phyloP scores from a whole-genome alignment of 1,140 invertebrate species.

The Penaeus japonicus region DNA sequence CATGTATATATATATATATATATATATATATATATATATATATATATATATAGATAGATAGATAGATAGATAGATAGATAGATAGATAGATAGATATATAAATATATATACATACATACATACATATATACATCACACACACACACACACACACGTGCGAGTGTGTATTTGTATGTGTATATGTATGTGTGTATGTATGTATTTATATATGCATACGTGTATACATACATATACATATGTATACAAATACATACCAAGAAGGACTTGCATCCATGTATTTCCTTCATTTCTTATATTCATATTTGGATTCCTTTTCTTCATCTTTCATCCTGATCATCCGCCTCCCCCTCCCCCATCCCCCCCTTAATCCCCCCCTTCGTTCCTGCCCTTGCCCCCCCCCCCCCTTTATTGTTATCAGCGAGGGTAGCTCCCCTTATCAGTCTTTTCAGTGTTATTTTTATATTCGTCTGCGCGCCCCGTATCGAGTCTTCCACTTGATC shows the following conservation, averaged over 20 bases:
- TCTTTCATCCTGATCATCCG: background rate
- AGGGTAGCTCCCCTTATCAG: background rate
- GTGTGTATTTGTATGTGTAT: background rate
- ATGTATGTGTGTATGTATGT: background rate
- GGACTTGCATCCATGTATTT: too few species aligned
- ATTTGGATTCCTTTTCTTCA: background rate
- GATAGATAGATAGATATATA: too few species aligned
- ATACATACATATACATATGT: background rate
- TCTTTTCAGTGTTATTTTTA: background rate
- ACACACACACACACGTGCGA: too few species aligned
- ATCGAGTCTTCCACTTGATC: slow-evolving; percentile 7
- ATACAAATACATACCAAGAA: too few species aligned
- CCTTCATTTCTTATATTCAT: background rate
- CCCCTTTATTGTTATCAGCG: background rate
- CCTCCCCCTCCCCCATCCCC: background rate
- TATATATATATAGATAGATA: too few species aligned
- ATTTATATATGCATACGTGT: background rate
- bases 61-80: too few species aligned
- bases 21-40: too few species aligned
- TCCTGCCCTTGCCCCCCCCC: background rate
- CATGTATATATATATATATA: too few species aligned
- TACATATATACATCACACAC: too few species aligned
- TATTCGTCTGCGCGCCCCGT: background rate
- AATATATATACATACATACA: too few species aligned
- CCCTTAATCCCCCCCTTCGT: background rate